Base-by-base conservation (phyloP, 2,888 invertebrate species). In the Melinaea marsaeus region DNA sequence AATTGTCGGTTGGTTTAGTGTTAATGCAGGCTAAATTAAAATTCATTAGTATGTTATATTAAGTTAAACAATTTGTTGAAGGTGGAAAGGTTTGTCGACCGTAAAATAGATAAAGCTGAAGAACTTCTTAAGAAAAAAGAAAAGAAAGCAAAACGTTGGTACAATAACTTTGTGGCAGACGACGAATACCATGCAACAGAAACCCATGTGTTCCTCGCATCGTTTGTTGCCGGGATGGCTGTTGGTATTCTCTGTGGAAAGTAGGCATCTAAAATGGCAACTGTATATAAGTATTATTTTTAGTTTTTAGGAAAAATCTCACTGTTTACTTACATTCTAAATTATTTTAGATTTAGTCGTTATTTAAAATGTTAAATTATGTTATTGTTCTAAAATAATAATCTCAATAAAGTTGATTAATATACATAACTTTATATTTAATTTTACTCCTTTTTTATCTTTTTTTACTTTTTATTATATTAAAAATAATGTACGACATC, bases 1-100 rank as follows among this genome's bases (percentile, higher is more conserved):
- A n/a, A n/a, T n/a, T n/a, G n/a, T n/a, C n/a, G n/a, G n/a, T n/a
- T n/a, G n/a, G n/a, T n/a, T n/a, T n/a, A n/a, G n/a, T n/a, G n/a
- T n/a, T n/a, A 22, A 22, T 22, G 22, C 22, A 22, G 22, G 22
- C 22, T 22, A 22, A 22, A 22, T 22, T 22, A 22, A 22, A 22
- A 22, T 22, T 22, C 22, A 2, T 9, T 42, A 42, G 2, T 3
- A 42, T 42, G 9, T 42, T 42, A 9, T 42, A 42, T 42, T 58
- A 32, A 60, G 37, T 56, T 55, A 51, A 55, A 59, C 34, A 67
- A 46, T 71, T 74, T 77, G 76, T 87, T 92, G 57, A 90, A 96
- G 96, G 93, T 95, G 74, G 96, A 95, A 85, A 92, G 94, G 80
- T 96, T 91, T 91, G 93, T 96, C 69, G 96, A 96, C 81, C 94